These are phyloP conservation scores for Oncorhynchus gorbuscha DNA, from an alignment of 2,113 vertebrate genomes.

Conservation along the genomic window DNA sequence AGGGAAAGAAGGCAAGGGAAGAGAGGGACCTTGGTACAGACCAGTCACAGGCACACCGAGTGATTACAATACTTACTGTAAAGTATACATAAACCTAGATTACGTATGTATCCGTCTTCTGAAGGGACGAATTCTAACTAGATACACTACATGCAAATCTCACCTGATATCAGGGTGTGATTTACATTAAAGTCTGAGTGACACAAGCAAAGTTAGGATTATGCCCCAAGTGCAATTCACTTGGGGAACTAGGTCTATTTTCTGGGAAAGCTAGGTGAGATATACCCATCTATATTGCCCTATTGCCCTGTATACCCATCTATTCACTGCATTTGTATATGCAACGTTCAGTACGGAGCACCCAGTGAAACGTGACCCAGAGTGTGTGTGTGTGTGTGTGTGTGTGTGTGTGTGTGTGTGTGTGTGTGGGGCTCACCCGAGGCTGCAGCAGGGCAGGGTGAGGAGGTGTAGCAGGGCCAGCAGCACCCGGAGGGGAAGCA, in stretches of 20 bases:
- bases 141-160: too few species aligned
- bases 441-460: constrained; percentile 90
- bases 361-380: background rate
- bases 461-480: constrained; percentile 87
- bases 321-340: background rate
- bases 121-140: too few species aligned
- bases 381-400: constrained; percentile 12
- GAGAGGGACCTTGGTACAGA: background rate
- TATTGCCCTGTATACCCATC: background rate
- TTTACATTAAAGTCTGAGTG: too few species aligned
- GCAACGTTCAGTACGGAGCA: background rate
- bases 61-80: too few species aligned
- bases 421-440: constrained; percentile 78
- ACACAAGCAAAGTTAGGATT: too few species aligned
- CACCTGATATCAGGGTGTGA: too few species aligned
- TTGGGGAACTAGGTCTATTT: too few species aligned
- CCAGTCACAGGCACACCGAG: background rate
- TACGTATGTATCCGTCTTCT: too few species aligned
- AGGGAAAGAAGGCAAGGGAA: constrained; percentile 42
- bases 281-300: too few species aligned
- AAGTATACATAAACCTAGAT: too few species aligned
- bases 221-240: too few species aligned
- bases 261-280: too few species aligned
- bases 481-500: constrained; percentile 90
- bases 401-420: background rate